Evolutionary conservation across 2,888 invertebrate genomes (phyloP).

Genomic region (Leucania comma): DNA sequence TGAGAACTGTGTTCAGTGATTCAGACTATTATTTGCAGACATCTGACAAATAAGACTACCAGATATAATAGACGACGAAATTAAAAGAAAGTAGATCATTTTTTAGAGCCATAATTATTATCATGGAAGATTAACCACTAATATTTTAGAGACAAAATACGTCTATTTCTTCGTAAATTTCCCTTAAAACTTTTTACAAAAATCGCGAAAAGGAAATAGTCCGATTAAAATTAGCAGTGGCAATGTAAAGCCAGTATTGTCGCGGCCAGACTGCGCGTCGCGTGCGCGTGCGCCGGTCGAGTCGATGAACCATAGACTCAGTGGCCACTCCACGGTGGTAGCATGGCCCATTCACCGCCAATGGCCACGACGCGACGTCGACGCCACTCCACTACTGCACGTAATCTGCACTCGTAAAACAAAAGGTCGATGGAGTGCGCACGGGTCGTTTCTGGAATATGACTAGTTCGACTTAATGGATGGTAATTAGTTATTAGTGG

Average conservation of each 20-base stretch:
- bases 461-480: constrained; percentile 8
- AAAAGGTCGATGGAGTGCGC: constrained; percentile 29
- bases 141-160: not conserved
- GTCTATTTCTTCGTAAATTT: constrained; percentile 7
- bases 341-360: constrained; percentile 47
- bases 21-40: constrained; percentile 9
- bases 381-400: constrained; percentile 10
- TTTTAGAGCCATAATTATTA: constrained; percentile 17
- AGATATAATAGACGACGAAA: not conserved
- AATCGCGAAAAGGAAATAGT: constrained; percentile 8
- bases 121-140: constrained; percentile 13
- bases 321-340: constrained; percentile 21
- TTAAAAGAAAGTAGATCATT: constrained; percentile 21
- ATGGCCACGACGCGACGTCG: constrained; percentile 15
- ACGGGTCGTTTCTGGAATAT: not conserved
- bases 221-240: constrained; percentile 27
- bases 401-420: constrained; percentile 46
- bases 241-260: constrained; percentile 38
- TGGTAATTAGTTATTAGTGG: constrained; percentile 15
- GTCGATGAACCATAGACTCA: constrained; percentile 46
- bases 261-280: constrained; percentile 57
- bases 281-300: constrained; percentile 42
- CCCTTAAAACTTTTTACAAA: constrained; percentile 4
- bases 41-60: not conserved
- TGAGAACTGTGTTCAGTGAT: not conserved